Percentiles rank a stretch among this genome's conserved stretches.
Evolutionary conservation across 2,888 invertebrate species (phyloP).

Genomic region (Smittia sp.): DNA sequence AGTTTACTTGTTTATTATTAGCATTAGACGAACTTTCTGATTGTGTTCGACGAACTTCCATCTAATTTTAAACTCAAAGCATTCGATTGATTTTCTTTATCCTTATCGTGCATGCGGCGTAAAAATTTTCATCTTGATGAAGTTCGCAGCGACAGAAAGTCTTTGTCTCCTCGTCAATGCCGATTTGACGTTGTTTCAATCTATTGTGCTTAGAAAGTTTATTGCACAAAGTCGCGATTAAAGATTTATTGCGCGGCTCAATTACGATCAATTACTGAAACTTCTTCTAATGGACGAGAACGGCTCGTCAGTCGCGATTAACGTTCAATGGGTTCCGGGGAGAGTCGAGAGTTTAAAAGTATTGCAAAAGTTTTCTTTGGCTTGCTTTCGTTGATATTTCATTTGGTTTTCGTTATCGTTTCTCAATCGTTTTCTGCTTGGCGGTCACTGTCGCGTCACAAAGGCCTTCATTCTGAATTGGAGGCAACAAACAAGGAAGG

Average conservation of each 20-base stretch:
- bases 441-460: not conserved
- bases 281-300: not conserved
- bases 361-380: constrained; percentile 3
- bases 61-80: not conserved
- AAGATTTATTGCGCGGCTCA: not conserved
- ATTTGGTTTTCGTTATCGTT: constrained; percentile 19
- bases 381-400: not conserved
- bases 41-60: not conserved
- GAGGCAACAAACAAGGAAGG: constrained; percentile 52
- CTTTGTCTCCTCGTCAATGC: constrained; percentile 8
- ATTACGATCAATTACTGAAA: not conserved
- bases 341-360: constrained; percentile 18
- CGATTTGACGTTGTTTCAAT: not conserved
- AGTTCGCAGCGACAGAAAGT: not conserved
- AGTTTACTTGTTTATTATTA: constrained; percentile 1
- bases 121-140: not conserved
- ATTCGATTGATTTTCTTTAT: not conserved
- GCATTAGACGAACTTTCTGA: not conserved
- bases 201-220: constrained; percentile 25
- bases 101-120: constrained; percentile 9
- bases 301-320: not conserved
- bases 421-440: not conserved
- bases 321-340: constrained; percentile 28
- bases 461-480: constrained; percentile 53
- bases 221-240: constrained; percentile 24